Base-by-base conservation (phyloP, 2,797 vertebrate species). In the Delichon dasypus region DNA sequence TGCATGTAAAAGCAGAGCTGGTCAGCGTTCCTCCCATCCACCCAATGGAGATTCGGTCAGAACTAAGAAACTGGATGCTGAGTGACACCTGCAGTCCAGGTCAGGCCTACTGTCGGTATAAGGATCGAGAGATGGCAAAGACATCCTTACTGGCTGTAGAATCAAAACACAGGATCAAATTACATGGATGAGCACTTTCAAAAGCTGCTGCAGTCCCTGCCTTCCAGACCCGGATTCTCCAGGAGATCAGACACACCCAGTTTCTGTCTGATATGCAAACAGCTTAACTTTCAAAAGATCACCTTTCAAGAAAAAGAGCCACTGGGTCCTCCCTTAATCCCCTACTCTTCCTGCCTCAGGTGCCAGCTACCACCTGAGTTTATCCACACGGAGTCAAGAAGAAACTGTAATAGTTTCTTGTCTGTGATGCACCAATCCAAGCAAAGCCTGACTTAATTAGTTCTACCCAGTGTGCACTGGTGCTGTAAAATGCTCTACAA, bases 11-110 rank as follows among this genome's bases (percentile, higher is more conserved):
- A 90, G 48, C 64, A 79, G 76, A 67, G 48, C 71, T 93, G 92
- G 74, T 78, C 83, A 71, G 47, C 12, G 20, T 42, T 70, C 25
- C 44, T 84, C 62, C 50, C 32, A 32, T 82, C 42, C 71, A 79
- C 61, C 21, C 38, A 47, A 17, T 0, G 0, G 19, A 30, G 58
- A 23, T n/a, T 71, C 0, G 0, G 27, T 55, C 9, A 2, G 38
- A 85, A 67, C 38, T 67, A 60, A 71, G 42, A 79, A 92, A 84
- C 70, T 76, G 64, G n/a, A 76, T 81, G 38, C 74, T 81, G 40
- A 44, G 55, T 91, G 77, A 90, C 78, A 94, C 65, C 67, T 83
- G 71, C 2, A 16, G 55, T 62, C 65, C 77, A 80, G 74, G 42
- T 79, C 85, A 93, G 86, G 65, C 71, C 86, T 78, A 57, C 45